Evolutionary conservation across 2,113 vertebrate genomes (phyloP).

Genomic region (Microcebus griseorufus): DNA sequence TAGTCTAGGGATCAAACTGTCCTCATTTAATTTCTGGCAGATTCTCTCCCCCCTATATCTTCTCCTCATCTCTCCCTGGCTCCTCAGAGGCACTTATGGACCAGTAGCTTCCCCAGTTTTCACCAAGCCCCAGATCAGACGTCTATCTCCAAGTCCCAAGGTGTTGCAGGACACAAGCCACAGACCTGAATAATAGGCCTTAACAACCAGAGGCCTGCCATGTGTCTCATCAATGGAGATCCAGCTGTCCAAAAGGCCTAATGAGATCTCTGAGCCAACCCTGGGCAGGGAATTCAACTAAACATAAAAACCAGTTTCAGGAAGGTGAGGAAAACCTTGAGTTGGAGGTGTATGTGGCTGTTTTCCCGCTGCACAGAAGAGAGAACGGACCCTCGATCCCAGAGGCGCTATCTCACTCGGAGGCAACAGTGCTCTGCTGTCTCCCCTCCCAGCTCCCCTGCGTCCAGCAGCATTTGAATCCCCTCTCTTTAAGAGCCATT

Average conservation of each 20-base stretch:
- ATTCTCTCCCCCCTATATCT: background rate
- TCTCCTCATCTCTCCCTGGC: too few relatives aligned
- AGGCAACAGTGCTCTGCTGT: background rate
- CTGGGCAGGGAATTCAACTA: background rate
- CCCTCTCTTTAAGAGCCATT: constrained; percentile 35
- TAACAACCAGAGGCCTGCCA: background rate
- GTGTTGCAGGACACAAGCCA: background rate
- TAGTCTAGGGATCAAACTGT: background rate
- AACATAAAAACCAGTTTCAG: background rate
- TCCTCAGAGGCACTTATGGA: background rate
- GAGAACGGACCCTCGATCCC: background rate
- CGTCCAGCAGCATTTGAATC: background rate
- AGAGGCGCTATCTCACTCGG: background rate
- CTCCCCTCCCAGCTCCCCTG: background rate
- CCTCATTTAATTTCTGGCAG: background rate
- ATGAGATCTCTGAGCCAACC: background rate
- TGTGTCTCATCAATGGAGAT: too few relatives aligned
- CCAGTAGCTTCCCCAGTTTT: background rate
- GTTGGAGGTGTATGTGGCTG: background rate
- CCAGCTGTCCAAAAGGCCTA: background rate
- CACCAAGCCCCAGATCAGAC: background rate
- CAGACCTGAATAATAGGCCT: background rate
- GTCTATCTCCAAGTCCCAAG: background rate
- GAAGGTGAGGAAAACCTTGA: background rate
- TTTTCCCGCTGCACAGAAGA: background rate